These are phyloP conservation scores for Homarus gammarus DNA, from an alignment of 2,888 invertebrate species.

Conservation along the genomic window DNA sequence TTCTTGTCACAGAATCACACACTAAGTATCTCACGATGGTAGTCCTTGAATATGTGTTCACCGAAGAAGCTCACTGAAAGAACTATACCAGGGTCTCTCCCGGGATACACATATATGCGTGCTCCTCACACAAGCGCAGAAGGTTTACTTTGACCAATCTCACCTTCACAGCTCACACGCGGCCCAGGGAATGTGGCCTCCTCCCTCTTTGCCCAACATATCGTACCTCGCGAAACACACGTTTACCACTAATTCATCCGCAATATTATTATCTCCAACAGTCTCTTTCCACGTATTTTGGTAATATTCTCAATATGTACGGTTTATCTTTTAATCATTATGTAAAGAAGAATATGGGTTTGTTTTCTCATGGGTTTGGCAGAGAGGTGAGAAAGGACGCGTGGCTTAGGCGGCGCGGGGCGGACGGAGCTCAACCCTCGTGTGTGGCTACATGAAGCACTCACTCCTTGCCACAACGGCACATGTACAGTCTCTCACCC, in stretches of 20 bases:
- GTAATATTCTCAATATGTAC: too few species aligned
- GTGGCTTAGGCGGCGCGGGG: constrained; percentile 70
- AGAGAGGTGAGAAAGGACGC: constrained; percentile 47
- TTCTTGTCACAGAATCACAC: neutral
- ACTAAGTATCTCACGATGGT: neutral
- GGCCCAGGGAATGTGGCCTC: neutral
- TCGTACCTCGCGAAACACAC: too few species aligned
- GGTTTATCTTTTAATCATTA: too few species aligned
- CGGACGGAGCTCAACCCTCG: constrained; percentile 62
- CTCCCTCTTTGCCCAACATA: neutral
- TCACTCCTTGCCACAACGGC: neutral
- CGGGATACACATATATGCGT: constrained; percentile 38
- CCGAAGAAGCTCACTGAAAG: constrained; percentile 4
- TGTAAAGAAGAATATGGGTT: neutral
- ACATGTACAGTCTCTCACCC: neutral
- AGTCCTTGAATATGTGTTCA: constrained; percentile 18
- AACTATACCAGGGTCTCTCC: constrained; percentile 27
- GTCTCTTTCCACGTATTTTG: too few species aligned
- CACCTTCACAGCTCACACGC: constrained; percentile 25
- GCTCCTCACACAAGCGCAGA: constrained; percentile 65
- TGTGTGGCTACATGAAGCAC: constrained; percentile 39
- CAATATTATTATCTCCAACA: too few species aligned
- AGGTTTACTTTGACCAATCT: constrained; percentile 11
- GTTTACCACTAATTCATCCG: too few species aligned
- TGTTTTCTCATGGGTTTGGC: constrained; percentile 27